phyloP scores from a whole-genome alignment of 2,113 vertebrate species.

The Oryzias curvinotus region DNA sequence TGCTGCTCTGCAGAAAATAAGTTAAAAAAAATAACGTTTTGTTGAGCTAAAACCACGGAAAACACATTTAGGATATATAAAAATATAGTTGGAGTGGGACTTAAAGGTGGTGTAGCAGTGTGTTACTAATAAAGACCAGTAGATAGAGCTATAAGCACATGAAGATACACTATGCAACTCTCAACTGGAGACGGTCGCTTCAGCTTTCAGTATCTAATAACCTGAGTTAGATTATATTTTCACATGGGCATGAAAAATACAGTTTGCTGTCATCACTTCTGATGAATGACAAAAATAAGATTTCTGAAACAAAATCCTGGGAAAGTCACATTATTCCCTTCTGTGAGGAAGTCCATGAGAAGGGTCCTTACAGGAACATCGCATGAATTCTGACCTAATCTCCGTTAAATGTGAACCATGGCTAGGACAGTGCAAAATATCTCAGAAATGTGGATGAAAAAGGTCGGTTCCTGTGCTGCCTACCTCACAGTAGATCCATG shows the following conservation, averaged over 20 bases:
- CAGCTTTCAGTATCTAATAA: background rate
- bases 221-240: background rate
- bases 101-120: background rate
- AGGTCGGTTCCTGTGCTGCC: conserved; percentile 18
- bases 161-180: background rate
- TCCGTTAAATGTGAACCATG: conserved; percentile 12
- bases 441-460: conserved; percentile 10
- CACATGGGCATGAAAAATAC: background rate
- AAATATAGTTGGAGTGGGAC: too few species aligned
- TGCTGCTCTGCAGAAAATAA: too few species aligned
- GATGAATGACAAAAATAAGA: conserved; percentile 1
- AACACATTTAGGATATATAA: too few species aligned
- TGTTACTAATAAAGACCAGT: conserved; percentile 46
- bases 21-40: too few species aligned
- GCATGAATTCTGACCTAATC: conserved; percentile 17
- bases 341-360: conserved; percentile 8
- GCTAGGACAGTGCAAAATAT: conserved; percentile 11
- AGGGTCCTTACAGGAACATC: conserved; percentile 17
- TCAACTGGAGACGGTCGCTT: background rate
- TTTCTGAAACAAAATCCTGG: background rate
- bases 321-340: background rate
- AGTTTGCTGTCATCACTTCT: background rate
- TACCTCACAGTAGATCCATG: conserved; percentile 82
- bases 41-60: too few species aligned
- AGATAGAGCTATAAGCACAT: conserved; percentile 70